Base-by-base conservation (phyloP, 1,140 invertebrate genomes). In the Bathynomus jamesi region DNA sequence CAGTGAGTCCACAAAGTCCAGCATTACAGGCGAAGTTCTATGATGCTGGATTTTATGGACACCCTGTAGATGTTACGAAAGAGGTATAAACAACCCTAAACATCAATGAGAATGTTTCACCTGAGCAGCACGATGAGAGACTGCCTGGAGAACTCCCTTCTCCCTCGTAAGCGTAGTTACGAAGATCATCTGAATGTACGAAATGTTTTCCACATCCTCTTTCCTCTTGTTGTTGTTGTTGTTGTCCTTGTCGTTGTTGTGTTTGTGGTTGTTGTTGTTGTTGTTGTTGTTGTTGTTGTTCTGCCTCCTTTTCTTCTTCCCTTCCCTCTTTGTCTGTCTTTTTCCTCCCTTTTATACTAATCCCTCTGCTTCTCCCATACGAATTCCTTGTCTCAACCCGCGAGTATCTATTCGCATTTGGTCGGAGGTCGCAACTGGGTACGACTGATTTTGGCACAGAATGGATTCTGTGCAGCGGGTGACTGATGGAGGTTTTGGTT, bases 131-230 rank as follows among this genome's bases (percentile, higher is more conserved):
- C 0, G 84, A 85, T 72, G 84, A 85, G 0, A 84, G 81, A 3
- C 83, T 84, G 8, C 85, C 84, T 7, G 83, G 83, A 8, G 82
- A 81, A 71, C 83, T 85, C 61, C 83, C 83, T 30, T 82, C 81
- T 10, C 85, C 85, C 76, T 86, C 85, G 68, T 85, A 85, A 0
- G 81, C 83, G 77, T 84, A 86, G 67, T 85, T 84, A 67, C 84
- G 78, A 1, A 86, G 79, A 74, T 83, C 84, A 73, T 86, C 85
- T 69, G 82, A 81, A 4, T 85, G 84, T 2, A 83, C 83, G 7
- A 70, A 21, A 4, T 13, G 11, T 53, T 53, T 13, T 53, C 46
- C 46, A 21, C 46, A 21, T 53, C 21, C 46, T 13, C 46, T 53
- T 53, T 53, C 46, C 21, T 21, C 46, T 53, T 11, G 21, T 53